These are phyloP conservation scores for Leucosticte australis DNA, from an alignment of 2,113 vertebrate species.

Conservation along the genomic window DNA sequence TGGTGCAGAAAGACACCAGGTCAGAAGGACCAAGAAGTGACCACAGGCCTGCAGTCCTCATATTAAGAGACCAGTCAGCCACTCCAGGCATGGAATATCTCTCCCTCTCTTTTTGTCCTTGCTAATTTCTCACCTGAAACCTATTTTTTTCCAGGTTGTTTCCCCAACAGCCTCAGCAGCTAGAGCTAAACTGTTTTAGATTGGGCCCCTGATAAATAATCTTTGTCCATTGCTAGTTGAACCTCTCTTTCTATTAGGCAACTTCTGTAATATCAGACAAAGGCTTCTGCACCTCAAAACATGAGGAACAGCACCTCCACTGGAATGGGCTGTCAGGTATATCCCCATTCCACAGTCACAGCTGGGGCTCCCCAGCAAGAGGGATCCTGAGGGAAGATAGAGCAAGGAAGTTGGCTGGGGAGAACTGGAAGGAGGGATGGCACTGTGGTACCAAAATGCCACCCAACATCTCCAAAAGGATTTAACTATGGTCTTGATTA, in stretches of 20 bases:
- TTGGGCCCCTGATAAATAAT: fast-evolving
- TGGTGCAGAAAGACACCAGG: neutral
- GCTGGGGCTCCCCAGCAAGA: neutral
- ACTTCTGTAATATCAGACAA: neutral
- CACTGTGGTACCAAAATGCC: neutral
- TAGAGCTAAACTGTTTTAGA: neutral
- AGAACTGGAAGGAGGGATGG: neutral
- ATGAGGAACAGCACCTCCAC: neutral
- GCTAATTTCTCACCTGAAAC: neutral
- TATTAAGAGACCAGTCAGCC: neutral
- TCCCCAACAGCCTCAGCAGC: neutral
- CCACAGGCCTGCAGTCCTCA: neutral
- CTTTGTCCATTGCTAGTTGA: neutral
- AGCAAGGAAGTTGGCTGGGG: neutral
- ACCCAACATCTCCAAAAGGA: neutral
- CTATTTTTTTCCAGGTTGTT: neutral
- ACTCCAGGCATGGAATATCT: neutral
- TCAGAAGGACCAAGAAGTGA: neutral
- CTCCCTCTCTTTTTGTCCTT: neutral
- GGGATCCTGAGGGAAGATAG: neutral
- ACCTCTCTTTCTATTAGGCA: neutral
- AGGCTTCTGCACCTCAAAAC: neutral
- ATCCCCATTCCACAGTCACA: neutral
- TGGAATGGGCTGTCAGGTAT: neutral
- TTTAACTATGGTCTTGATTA: neutral